These are phyloP conservation scores for Perizoma flavofasciatum DNA, from an alignment of 2,888 invertebrate species.

Conservation along the genomic window DNA sequence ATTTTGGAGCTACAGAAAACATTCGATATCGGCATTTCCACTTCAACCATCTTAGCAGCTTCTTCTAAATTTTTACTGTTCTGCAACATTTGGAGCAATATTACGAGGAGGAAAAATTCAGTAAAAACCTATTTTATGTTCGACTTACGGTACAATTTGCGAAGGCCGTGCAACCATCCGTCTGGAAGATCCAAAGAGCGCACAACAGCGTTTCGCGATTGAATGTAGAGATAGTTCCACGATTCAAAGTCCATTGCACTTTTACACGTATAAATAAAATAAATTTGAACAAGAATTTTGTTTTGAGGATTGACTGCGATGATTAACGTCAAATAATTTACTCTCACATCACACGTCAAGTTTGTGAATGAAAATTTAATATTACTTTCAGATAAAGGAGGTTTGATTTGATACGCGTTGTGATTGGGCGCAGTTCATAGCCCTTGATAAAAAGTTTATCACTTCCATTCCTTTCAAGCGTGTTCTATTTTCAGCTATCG, in stretches of 20 bases:
- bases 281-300: conserved; percentile 7
- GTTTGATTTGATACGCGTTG: conserved; percentile 4
- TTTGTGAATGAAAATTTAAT: not conserved
- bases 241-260: conserved; percentile 46
- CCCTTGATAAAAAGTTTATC: conserved; percentile 1
- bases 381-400: not conserved
- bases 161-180: conserved; percentile 59
- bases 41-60: conserved; percentile 41
- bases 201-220: conserved; percentile 62
- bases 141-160: conserved; percentile 52
- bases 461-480: not conserved
- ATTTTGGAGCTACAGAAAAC: conserved; percentile 14
- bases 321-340: too few species aligned
- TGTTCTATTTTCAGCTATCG: conserved; percentile 15
- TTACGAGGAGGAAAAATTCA: not conserved
- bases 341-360: not conserved
- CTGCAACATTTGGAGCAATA: conserved; percentile 37
- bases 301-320: conserved; percentile 1
- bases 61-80: conserved; percentile 22
- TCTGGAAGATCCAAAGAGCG: conserved; percentile 65
- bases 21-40: conserved; percentile 42
- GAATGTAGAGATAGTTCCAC: conserved; percentile 56
- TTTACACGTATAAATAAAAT: conserved; percentile 15
- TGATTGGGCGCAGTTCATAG: conserved; percentile 5
- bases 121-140: not conserved